These are phyloP conservation scores for Allobates femoralis DNA, from an alignment of 2,797 vertebrate genomes.

Conservation along the genomic window DNA sequence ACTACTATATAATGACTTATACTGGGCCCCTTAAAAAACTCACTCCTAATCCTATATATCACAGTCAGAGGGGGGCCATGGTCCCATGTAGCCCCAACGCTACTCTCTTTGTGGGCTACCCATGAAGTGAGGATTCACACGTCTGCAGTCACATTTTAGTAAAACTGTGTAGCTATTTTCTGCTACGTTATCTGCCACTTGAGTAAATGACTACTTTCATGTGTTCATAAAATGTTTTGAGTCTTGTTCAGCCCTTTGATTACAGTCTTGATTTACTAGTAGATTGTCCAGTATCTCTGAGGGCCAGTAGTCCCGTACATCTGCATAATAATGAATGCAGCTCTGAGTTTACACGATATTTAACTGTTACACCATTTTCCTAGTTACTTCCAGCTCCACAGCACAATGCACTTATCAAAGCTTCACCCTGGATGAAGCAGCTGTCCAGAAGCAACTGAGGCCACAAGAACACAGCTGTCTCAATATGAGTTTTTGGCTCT, in stretches of 20 bases:
- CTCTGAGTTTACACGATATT: neutral
- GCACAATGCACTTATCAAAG: conserved; percentile 12
- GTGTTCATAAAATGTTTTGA: neutral
- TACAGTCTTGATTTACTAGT: neutral
- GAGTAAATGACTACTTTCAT: neutral
- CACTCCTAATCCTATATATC: too few relatives aligned
- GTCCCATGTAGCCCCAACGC: too few relatives aligned
- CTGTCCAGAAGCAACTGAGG: conserved; percentile 53
- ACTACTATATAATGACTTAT: too few relatives aligned
- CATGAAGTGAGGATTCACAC: too few relatives aligned
- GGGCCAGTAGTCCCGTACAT: neutral
- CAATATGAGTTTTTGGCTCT: conserved; percentile 52
- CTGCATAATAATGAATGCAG: neutral
- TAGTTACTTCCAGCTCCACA: conserved; percentile 25
- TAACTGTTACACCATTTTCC: conserved; percentile 1
- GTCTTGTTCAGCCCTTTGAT: neutral
- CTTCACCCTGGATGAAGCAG: conserved; percentile 35
- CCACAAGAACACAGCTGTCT: conserved; percentile 56
- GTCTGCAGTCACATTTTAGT: too few relatives aligned
- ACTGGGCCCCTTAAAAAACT: too few relatives aligned
- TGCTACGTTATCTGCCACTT: neutral
- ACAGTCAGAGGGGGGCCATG: too few relatives aligned
- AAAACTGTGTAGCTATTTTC: too few relatives aligned
- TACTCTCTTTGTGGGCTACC: too few relatives aligned
- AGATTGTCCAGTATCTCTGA: neutral